These are phyloP conservation scores for Orchestia grillus DNA, from an alignment of 1,140 invertebrate genomes.

Conservation along the genomic window DNA sequence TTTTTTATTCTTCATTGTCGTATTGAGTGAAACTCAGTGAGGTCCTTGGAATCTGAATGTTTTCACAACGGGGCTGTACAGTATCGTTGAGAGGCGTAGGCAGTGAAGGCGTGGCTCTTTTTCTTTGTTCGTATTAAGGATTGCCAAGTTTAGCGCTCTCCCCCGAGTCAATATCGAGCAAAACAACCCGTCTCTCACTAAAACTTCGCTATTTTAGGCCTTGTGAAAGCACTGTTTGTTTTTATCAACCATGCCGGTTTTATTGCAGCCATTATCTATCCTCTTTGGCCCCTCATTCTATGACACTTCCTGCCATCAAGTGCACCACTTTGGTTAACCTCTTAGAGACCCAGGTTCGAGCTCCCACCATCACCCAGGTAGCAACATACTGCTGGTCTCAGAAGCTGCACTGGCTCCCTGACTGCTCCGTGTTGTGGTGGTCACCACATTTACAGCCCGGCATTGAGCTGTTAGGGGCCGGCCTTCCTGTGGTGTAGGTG, in stretches of 20 bases:
- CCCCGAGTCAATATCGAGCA: not conserved
- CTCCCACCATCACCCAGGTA: not conserved
- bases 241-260: not conserved
- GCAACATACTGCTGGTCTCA: not conserved
- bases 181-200: not conserved
- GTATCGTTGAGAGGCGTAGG: not conserved
- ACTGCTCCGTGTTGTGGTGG: not conserved
- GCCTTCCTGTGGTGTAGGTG: not conserved
- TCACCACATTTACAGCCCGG: not conserved
- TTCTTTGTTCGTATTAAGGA: not conserved
- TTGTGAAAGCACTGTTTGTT: not conserved
- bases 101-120: not conserved
- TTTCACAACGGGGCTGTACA: not conserved
- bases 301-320: not conserved
- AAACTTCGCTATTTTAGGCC: not conserved
- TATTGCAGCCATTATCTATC: not conserved
- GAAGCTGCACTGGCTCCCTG: not conserved
- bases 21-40: too few species aligned
- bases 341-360: not conserved
- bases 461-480: not conserved
- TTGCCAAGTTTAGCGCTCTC: not conserved
- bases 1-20: too few species aligned
- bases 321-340: not conserved
- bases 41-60: too few species aligned
- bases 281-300: not conserved